Base-by-base conservation (phyloP, 2,888 invertebrate genomes). In the Mythimna impura region DNA sequence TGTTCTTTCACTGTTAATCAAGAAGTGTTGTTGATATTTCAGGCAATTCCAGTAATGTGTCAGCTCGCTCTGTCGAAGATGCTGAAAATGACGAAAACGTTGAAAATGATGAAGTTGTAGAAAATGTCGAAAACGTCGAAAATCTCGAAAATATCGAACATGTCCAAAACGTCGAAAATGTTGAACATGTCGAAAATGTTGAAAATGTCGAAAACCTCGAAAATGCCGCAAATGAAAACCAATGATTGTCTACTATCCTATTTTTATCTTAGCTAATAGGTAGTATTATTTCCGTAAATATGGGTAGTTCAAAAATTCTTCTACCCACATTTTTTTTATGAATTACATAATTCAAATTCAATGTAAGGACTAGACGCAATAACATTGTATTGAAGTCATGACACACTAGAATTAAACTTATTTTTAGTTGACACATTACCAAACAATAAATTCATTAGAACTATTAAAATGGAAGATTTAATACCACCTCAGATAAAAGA, bases 401-500 rank as follows among this genome's bases (percentile, higher is more conserved):
- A 68, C 89, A 60, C 9, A 74, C 85, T 87, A 76, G 89, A 86
- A 81, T 83, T 64, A 1, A 36, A 54, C 3, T 78, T 67, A 60
- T 66, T 67, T 67, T 71, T 14, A 8, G 55, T 67, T 80, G 76
- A 78, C 75, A 72, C 10, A 52, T 40, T 54, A 30, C 14, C 3
- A 17, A n/a, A 60, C 14, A 79, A 81, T 81, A 78, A 79, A 84
- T 34, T 67, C 0, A 43, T n/a, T 60, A 1, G 25, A 75, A 71
- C n/a, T 9, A 61, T 40, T 0, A 78, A 79, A 76, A 94, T 93
- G 93, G 86, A 89, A 7, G 87, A 92, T 85, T 88, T 93, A 78
- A 65, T 92, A 7, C 82, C 88, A 58, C 83, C 89, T 1, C 93
- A 94, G 81, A 92, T 94, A 69, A 78, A 78, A 3, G 88, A 91